A percentile compares a stretch with the other conserved stretches of the same genome.
phyloP scores from a whole-genome alignment of 2,888 invertebrate species.

The Chymomyza caudatula region DNA sequence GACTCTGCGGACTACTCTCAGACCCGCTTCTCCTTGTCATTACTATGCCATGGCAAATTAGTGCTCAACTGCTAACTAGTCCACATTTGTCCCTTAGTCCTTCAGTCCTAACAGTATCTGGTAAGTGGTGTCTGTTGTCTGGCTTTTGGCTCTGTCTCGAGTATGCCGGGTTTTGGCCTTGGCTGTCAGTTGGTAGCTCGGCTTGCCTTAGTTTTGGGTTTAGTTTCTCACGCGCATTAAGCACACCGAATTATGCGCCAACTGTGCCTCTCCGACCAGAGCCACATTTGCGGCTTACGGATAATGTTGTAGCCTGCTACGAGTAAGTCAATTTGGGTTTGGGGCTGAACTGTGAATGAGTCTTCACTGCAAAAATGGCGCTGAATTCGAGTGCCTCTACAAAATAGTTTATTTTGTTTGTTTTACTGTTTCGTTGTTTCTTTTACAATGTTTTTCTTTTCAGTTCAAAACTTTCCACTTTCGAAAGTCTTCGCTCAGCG shows the following conservation, averaged over 20 bases:
- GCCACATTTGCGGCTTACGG: slow-evolving; percentile 27
- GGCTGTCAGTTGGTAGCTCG: not conserved
- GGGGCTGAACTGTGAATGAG: not conserved
- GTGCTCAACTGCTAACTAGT: slow-evolving; percentile 17
- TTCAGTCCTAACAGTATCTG: not conserved
- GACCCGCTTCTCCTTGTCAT: slow-evolving; percentile 21
- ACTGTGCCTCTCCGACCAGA: slow-evolving; percentile 11
- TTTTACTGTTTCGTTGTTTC: not conserved
- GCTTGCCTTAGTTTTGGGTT: not conserved
- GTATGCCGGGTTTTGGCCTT: not conserved
- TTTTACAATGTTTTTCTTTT: not conserved
- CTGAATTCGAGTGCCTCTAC: slow-evolving; percentile 11
- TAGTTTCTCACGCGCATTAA: slow-evolving; percentile 7
- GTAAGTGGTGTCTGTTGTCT: not conserved
- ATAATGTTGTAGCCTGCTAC: slow-evolving; percentile 1
- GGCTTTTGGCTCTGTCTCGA: not conserved
- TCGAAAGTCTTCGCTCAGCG: not conserved
- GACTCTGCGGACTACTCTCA: slow-evolving; percentile 43
- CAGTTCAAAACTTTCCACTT: not conserved
- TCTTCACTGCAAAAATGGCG: not conserved
- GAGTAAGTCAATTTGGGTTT: slow-evolving; percentile 13
- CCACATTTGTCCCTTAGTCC: not conserved
- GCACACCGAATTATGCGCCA: slow-evolving; percentile 35
- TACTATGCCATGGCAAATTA: slow-evolving; percentile 36
- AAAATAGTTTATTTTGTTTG: slow-evolving; percentile 15